These are phyloP conservation scores for Penaeus indicus DNA, from an alignment of 1,140 invertebrate species.

Conservation along the genomic window DNA sequence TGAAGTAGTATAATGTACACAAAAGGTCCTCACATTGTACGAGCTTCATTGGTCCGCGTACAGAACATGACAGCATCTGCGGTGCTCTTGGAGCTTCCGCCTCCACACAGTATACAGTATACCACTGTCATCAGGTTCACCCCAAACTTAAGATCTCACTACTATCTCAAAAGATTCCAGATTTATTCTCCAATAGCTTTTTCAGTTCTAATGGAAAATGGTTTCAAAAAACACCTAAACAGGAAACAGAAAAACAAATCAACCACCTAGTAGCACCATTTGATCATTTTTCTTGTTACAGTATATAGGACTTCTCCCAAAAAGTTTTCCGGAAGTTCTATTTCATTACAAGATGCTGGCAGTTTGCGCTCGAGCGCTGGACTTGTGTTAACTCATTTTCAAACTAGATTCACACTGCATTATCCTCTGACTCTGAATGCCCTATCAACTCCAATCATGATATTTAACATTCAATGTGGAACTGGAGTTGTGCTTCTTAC, in stretches of 20 bases:
- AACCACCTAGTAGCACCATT: constrained; percentile 64
- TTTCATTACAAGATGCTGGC: constrained; percentile 54
- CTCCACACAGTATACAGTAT: neutral
- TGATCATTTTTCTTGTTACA: constrained; percentile 46
- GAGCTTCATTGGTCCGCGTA: neutral
- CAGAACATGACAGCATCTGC: neutral
- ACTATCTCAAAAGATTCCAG: constrained; percentile 4
- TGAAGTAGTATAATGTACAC: constrained; percentile 21
- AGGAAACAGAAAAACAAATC: constrained; percentile 51
- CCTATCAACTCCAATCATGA: constrained; percentile 34
- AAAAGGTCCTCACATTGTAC: constrained; percentile 18
- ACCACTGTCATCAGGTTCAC: constrained; percentile 21
- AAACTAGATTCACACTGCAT: constrained; percentile 42
- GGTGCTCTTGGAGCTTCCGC: constrained; percentile 9
- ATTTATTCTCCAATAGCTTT: constrained; percentile 31
- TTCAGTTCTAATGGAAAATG: constrained; percentile 24
- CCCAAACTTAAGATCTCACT: constrained; percentile 28
- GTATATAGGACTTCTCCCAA: too few relatives aligned
- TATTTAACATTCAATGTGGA: neutral
- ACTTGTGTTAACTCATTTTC: neutral
- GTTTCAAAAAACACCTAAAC: constrained; percentile 52
- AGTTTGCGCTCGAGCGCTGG: constrained; percentile 29
- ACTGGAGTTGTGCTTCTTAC: constrained; percentile 33
- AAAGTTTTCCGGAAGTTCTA: constrained; percentile 9
- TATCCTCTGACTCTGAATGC: constrained; percentile 40